Conservation (phyloP, 2,888 invertebrate genomes). For the Euclidia mi region DNA sequence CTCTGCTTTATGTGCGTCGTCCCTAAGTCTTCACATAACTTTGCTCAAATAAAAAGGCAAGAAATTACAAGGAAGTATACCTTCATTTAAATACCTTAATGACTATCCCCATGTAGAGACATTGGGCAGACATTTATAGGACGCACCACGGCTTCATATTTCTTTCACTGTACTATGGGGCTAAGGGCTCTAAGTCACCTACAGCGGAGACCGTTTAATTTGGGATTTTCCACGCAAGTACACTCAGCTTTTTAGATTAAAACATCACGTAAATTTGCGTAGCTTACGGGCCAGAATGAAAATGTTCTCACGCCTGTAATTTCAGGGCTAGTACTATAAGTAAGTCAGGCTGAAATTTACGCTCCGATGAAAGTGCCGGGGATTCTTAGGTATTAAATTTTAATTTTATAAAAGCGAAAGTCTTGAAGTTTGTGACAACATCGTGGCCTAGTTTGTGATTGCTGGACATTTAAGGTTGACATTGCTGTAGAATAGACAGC, state of each 20-base stretch:
- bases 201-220: conserved; percentile 58
- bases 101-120: conserved; percentile 27
- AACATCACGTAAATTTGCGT: conserved; percentile 74
- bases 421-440: no score
- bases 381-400: no score
- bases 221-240: conserved; percentile 62
- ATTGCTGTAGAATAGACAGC: no score
- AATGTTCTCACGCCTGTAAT: conserved; percentile 63
- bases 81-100: conserved; percentile 40
- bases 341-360: conserved; percentile 42
- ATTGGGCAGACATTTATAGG: conserved; percentile 26
- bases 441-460: no score
- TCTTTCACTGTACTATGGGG: conserved; percentile 35
- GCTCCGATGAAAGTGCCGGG: conserved; percentile 26
- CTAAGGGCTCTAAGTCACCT: conserved; percentile 37
- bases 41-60: no score
- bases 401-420: no score
- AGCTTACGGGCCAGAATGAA: conserved; percentile 67
- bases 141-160: conserved; percentile 35
- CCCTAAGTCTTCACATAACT: no score
- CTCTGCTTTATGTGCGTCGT: no score
- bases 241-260: conserved; percentile 73
- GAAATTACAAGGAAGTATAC: conserved; percentile 14
- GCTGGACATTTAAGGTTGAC: no score
- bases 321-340: conserved; percentile 62